A percentile compares a stretch with the other conserved stretches of the same genome.
Evolutionary conservation across 2,797 vertebrate genomes (phyloP).

Genomic region (Denticeps clupeoides): DNA sequence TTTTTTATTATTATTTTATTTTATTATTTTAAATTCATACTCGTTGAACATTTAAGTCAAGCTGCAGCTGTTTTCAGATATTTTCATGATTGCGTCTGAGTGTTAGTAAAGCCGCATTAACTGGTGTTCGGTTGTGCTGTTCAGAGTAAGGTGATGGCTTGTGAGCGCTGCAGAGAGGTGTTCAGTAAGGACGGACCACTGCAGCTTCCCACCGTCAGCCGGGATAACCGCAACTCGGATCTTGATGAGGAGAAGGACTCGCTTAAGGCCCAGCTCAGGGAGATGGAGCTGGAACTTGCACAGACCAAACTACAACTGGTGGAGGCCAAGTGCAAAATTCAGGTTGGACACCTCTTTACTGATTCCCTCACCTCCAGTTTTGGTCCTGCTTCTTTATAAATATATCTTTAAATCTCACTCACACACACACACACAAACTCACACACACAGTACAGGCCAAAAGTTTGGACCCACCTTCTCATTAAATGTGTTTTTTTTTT

Average conservation of each 20-base stretch:
- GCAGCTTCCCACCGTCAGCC: slow-evolving; percentile 53
- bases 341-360: slow-evolving; percentile 70
- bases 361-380: too few relatives aligned
- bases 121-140: neutral
- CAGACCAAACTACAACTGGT: slow-evolving; percentile 98
- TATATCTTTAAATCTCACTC: too few relatives aligned
- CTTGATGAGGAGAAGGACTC: slow-evolving; percentile 86
- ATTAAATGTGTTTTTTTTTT: too few relatives aligned
- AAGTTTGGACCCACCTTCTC: too few relatives aligned
- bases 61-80: neutral
- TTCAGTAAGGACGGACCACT: slow-evolving; percentile 80
- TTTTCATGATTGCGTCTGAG: neutral
- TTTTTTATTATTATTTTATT: too few relatives aligned
- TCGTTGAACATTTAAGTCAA: too few relatives aligned
- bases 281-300: slow-evolving; percentile 92
- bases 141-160: slow-evolving; percentile 84
- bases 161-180: slow-evolving; percentile 85
- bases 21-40: too few relatives aligned
- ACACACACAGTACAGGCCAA: too few relatives aligned
- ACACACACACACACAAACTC: too few relatives aligned
- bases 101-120: neutral
- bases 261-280: slow-evolving; percentile 84
- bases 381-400: too few relatives aligned
- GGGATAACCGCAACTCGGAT: slow-evolving; percentile 53
- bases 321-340: slow-evolving; percentile 97